phyloP scores from a whole-genome alignment of 2,888 invertebrate species.

The Hedychridium roseum region DNA sequence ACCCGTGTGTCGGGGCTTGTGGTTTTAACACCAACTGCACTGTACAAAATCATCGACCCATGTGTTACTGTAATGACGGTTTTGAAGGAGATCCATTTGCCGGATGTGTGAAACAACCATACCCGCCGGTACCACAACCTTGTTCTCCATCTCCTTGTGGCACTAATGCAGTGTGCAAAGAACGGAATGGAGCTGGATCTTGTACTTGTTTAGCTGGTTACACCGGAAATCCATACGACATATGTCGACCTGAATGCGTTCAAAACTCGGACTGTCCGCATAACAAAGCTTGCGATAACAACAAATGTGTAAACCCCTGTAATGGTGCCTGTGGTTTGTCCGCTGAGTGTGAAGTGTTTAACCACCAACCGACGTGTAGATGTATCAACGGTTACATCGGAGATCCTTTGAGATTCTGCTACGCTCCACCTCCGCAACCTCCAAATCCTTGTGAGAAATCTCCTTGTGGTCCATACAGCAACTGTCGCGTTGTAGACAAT shows the following conservation, averaged over 20 bases:
- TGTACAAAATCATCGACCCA: constrained; percentile 78
- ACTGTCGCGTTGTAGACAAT: constrained; percentile 75
- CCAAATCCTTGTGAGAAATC: constrained; percentile 71
- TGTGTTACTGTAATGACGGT: constrained; percentile 77
- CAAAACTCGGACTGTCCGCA: constrained; percentile 83
- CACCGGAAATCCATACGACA: constrained; percentile 85
- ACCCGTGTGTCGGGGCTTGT: constrained; percentile 80
- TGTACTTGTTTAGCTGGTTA: constrained; percentile 84
- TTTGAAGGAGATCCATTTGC: constrained; percentile 83
- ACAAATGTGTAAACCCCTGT: constrained; percentile 86
- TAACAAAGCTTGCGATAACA: constrained; percentile 80
- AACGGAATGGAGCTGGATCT: constrained; percentile 81
- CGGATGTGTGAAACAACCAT: constrained; percentile 68
- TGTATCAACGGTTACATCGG: constrained; percentile 80
- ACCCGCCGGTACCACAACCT: constrained; percentile 66
- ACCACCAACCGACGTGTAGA: constrained; percentile 82
- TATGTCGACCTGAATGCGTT: constrained; percentile 89
- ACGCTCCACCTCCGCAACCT: constrained; percentile 62
- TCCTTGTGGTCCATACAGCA: constrained; percentile 84
- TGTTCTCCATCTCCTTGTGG: constrained; percentile 89
- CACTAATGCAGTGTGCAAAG: constrained; percentile 84
- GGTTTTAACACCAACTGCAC: constrained; percentile 79
- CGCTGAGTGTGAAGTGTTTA: constrained; percentile 82
- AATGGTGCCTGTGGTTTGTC: constrained; percentile 84
- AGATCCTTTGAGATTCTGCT: constrained; percentile 80